Base-by-base conservation (phyloP, 2,113 vertebrate species). In the Neoarius graeffei region DNA sequence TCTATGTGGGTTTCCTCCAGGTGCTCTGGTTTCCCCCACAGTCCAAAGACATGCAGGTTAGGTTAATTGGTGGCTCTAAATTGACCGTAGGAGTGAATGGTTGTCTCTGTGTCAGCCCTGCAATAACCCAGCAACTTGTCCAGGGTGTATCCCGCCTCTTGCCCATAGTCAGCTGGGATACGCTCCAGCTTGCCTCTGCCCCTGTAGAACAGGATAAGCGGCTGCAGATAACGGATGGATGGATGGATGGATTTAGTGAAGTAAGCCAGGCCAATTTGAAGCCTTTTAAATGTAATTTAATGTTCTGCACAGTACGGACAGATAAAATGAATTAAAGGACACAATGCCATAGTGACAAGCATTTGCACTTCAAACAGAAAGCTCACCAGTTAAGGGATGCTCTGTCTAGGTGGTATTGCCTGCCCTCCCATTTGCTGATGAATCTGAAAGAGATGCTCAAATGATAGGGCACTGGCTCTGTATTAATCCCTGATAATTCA, bases 401-500 rank as follows among this genome's bases (percentile, higher is more conserved):
- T 86, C 85, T 87, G 73, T 73, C 76, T 30, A 84, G n/a, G 74
- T 71, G 69, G 81, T 69, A 73, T 77, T 19, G 54, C 69, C 67
- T 86, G 79, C 50, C 81, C 62, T 86, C 25, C 85, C 59, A 67
- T 84, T 89, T 84, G 83, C 50, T 64, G 81, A 66, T 81, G 74
- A 30, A 60, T 84, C 35, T 90, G 25, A 81, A 85, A 66, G 57
- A 20, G 60, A 62, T 52, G 52, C 74, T 91, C 88, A 80, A 89
- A 91, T 91, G 76, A 86, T 80, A 89, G 85, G 66, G 82, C 87
- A 86, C 66, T 91, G 89, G 90, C 91, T 88, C 83, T 85, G 60
- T 71, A 90, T 89, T 84, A 91, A 93, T 88, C 80, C 69, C 77
- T 67, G 67, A 89, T 93, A 83, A 92, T 90, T 92, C 90, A 83